These are phyloP conservation scores for Lithophane leautieri DNA, from an alignment of 2,888 invertebrate species.

Conservation along the genomic window DNA sequence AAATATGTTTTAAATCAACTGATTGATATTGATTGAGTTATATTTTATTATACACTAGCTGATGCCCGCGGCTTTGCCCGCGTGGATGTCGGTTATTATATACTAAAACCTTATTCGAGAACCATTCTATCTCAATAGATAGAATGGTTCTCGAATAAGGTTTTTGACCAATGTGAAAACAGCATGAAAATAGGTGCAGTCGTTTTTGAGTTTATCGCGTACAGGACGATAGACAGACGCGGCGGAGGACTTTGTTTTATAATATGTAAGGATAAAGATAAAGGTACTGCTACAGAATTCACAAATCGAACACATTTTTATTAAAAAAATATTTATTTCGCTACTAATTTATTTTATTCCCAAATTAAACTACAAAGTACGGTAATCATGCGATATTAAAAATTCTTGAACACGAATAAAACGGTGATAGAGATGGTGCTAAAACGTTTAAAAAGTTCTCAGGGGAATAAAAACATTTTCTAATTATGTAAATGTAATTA, in stretches of 20 bases:
- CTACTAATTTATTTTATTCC: slow-evolving; percentile 14
- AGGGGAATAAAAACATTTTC: slow-evolving; percentile 24
- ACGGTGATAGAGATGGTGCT: slow-evolving; percentile 7
- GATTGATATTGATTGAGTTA: background rate
- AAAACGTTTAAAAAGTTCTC: slow-evolving; percentile 15
- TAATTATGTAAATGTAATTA: slow-evolving; percentile 53
- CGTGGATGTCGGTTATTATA: too few species aligned
- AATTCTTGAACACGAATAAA: slow-evolving; percentile 35
- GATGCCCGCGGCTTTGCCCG: too few species aligned
- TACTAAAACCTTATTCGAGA: too few species aligned
- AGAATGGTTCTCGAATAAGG: too few species aligned
- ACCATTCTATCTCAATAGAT: too few species aligned
- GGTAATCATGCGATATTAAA: slow-evolving; percentile 19
- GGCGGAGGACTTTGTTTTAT: too few species aligned
- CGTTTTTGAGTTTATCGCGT: too few species aligned
- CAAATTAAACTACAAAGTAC: slow-evolving; percentile 19
- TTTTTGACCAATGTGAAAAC: too few species aligned
- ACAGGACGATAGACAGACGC: too few species aligned
- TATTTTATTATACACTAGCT: background rate
- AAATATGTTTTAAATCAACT: background rate
- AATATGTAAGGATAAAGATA: too few species aligned
- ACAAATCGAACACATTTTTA: background rate
- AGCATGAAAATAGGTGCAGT: too few species aligned
- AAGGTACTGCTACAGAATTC: background rate
- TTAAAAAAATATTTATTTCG: background rate